Evolutionary conservation across 2,797 vertebrate species (phyloP).

Genomic region (Etheostoma perlongum): DNA sequence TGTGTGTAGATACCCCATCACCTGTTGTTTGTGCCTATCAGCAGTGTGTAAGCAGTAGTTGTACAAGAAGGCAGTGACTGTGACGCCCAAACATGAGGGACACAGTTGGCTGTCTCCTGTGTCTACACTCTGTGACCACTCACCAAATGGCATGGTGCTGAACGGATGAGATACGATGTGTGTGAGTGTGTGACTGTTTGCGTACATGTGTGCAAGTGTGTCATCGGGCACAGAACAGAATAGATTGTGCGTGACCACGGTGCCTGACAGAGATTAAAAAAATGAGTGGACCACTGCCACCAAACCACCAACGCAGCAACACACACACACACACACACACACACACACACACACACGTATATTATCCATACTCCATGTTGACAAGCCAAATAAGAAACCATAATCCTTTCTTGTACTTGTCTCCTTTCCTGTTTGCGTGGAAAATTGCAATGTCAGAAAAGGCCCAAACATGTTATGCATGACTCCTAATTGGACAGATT

Average conservation of each 20-base stretch:
- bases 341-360: slow-evolving; percentile 3
- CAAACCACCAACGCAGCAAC: slow-evolving; percentile 46
- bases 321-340: slow-evolving; percentile 1
- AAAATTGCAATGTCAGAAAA: slow-evolving; percentile 55
- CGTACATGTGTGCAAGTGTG: slow-evolving; percentile 6
- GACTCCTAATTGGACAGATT: slow-evolving; percentile 54
- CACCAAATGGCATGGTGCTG: slow-evolving; percentile 39
- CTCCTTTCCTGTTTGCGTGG: slow-evolving; percentile 27
- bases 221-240: slow-evolving; percentile 38
- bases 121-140: slow-evolving; percentile 51
- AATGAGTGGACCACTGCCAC: slow-evolving; percentile 61
- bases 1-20: slow-evolving; percentile 24
- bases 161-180: slow-evolving; percentile 36
- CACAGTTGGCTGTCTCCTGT: slow-evolving; percentile 42
- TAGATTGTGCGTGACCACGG: slow-evolving; percentile 37
- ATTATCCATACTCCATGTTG: slow-evolving; percentile 10
- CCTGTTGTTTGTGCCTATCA: slow-evolving; percentile 35
- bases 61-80: slow-evolving; percentile 36
- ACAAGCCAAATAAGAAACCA: slow-evolving; percentile 36
- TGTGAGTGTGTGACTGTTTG: slow-evolving; percentile 10
- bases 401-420: slow-evolving; percentile 51
- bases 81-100: slow-evolving; percentile 36
- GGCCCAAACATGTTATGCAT: slow-evolving; percentile 43
- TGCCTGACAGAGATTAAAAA: slow-evolving; percentile 64
- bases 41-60: slow-evolving; percentile 38